phyloP scores from a whole-genome alignment of 2,888 invertebrate genomes.

The Nomada fabriciana region DNA sequence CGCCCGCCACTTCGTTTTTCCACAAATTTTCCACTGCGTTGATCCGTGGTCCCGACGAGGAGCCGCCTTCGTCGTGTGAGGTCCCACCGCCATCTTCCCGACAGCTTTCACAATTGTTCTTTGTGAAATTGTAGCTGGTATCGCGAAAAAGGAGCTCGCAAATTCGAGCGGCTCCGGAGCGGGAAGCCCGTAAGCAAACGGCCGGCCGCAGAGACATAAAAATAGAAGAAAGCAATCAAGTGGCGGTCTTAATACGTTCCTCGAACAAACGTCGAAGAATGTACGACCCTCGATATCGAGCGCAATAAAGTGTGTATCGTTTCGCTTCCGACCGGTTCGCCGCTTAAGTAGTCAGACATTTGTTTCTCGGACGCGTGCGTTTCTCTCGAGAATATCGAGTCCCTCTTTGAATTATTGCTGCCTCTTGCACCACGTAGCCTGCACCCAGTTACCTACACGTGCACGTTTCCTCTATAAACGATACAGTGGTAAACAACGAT shows the following conservation, averaged over 20 bases:
- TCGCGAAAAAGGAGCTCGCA: neutral
- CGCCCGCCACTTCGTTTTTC: neutral
- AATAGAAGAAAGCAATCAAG: conserved; percentile 22
- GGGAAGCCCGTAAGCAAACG: no score
- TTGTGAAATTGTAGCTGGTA: neutral
- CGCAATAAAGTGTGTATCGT: conserved; percentile 12
- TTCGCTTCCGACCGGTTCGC: neutral
- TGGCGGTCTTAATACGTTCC: conserved; percentile 21
- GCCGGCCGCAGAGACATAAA: neutral
- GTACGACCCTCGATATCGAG: conserved; percentile 17
- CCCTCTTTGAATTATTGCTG: conserved; percentile 38
- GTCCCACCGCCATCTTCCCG: conserved; percentile 15
- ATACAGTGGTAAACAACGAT: neutral
- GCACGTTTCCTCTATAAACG: no score
- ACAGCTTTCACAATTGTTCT: neutral
- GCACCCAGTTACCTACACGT: neutral
- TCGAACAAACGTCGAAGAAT: conserved; percentile 8
- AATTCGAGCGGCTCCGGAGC: neutral
- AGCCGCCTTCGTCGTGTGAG: conserved; percentile 33
- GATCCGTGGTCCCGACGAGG: neutral
- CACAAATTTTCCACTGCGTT: neutral
- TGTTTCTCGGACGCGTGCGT: conserved; percentile 34
- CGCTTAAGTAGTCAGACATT: conserved; percentile 38
- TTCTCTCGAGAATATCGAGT: conserved; percentile 33
- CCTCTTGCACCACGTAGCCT: conserved; percentile 7